Evolutionary conservation across 2,888 invertebrate genomes (phyloP).

Genomic region (Cantharis lateralis): DNA sequence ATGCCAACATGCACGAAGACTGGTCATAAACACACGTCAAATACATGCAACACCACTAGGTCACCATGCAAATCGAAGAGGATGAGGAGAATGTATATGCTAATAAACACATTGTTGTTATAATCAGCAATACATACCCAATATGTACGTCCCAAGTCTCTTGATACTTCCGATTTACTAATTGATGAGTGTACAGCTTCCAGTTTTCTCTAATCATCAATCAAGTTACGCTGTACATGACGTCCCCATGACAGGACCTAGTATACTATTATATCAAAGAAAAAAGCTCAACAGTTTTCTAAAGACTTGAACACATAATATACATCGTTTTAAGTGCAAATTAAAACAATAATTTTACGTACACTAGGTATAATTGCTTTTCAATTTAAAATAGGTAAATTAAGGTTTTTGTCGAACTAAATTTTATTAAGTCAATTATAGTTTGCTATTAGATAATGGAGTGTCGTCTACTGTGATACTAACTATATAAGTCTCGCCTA

Average conservation of each 20-base stretch:
- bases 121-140: neutral
- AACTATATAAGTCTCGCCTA: constrained; percentile 36
- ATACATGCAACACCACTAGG: constrained; percentile 38
- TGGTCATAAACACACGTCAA: constrained; percentile 54
- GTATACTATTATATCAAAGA: constrained; percentile 35
- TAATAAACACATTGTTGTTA: neutral
- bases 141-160: constrained; percentile 4
- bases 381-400: neutral
- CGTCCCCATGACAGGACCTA: constrained; percentile 42
- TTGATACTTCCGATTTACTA: constrained; percentile 37
- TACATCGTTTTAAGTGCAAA: neutral
- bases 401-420: neutral
- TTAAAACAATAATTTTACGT: constrained; percentile 5
- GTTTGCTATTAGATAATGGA: constrained; percentile 7
- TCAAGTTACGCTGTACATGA: constrained; percentile 42
- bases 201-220: constrained; percentile 42
- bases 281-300: constrained; percentile 8
- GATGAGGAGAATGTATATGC: constrained; percentile 1
- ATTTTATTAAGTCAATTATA: neutral
- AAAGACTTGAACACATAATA: neutral
- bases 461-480: constrained; percentile 33
- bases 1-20: constrained; percentile 55
- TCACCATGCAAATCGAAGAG: neutral
- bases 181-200: constrained; percentile 40
- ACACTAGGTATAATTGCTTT: neutral